Conservation (phyloP, 2,797 vertebrate genomes). For the Poecile montanus region DNA sequence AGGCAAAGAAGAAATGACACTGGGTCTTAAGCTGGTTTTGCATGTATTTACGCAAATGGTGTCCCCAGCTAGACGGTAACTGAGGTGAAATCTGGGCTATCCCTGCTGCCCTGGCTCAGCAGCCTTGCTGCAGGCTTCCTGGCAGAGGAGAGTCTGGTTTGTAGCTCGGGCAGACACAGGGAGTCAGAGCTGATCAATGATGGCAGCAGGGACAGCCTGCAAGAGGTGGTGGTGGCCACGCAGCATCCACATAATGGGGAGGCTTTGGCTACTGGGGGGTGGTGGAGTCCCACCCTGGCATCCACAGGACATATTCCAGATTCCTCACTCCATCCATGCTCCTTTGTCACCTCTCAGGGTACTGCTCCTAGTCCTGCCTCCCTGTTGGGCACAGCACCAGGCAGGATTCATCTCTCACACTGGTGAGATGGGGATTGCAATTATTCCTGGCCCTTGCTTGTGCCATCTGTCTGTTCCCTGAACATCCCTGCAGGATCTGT, state of each 20-base stretch:
- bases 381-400: background rate
- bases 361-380: background rate
- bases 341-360: background rate
- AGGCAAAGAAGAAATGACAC: background rate
- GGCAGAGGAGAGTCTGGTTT: background rate
- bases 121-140: background rate
- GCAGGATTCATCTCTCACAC: background rate
- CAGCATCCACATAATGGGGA: background rate
- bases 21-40: constrained; percentile 5
- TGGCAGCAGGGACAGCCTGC: background rate
- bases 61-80: background rate
- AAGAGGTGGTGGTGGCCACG: rapidly evolving
- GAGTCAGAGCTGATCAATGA: background rate
- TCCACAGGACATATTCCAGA: background rate
- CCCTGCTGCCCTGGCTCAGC: background rate
- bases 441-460: background rate
- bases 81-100: background rate
- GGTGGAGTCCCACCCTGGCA: background rate
- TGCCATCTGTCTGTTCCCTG: constrained; percentile 9
- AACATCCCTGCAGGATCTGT: constrained; percentile 30
- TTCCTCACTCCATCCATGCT: background rate
- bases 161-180: background rate
- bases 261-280: background rate
- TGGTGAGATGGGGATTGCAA: background rate
- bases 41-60: background rate